Percentiles rank a stretch among this genome's conserved stretches.
Conservation (phyloP, 2,888 invertebrate genomes). For the Drosophila cyrtoloma region DNA sequence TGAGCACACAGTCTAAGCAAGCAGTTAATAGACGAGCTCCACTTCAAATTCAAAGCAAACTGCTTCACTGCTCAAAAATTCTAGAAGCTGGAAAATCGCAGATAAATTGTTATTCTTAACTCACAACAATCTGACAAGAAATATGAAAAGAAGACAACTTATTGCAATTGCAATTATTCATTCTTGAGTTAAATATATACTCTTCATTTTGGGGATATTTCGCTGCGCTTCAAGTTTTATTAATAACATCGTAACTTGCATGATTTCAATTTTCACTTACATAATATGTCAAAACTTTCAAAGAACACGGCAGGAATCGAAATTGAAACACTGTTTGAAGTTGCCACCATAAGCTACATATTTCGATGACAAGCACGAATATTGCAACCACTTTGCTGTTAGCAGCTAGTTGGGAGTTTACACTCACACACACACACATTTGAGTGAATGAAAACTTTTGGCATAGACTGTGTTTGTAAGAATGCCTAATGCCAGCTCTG, state of each 20-base stretch:
- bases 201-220: neutral
- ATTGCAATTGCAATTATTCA: neutral
- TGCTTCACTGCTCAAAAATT: neutral
- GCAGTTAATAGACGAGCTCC: conserved; percentile 8
- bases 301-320: neutral
- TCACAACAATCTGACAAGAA: too few relatives aligned
- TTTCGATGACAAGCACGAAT: neutral
- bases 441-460: conserved; percentile 59
- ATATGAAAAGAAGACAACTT: neutral
- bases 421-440: conserved; percentile 23
- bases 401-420: conserved; percentile 34
- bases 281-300: neutral
- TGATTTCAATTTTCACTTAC: neutral
- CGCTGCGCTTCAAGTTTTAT: neutral
- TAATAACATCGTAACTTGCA: neutral
- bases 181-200: neutral
- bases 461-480: conserved; percentile 48
- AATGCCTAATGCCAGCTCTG: conserved; percentile 42
- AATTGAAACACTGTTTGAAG: neutral
- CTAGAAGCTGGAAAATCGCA: neutral
- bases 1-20: conserved; percentile 16
- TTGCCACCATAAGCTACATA: conserved; percentile 12
- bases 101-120: neutral
- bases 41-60: neutral
- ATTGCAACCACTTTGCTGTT: conserved; percentile 44